Base-by-base conservation (phyloP, 35 echinoderm and acorn worm species). In the Stichopus chloronotus region DNA sequence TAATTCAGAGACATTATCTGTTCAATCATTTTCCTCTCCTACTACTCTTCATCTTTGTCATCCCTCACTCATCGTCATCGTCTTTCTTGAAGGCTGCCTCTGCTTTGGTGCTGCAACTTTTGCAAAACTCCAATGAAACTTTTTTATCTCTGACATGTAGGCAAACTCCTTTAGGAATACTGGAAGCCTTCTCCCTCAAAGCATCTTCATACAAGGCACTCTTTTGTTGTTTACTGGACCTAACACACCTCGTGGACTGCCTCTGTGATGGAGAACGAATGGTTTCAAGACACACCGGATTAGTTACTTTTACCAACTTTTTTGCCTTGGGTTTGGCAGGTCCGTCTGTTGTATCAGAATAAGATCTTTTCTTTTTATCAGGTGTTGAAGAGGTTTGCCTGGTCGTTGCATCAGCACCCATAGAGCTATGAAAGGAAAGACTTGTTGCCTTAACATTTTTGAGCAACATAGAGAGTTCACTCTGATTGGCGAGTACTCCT, bases 401-500 rank as follows among this genome's bases (percentile, higher is more conserved):
- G 23, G 19, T 5, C 13, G 55, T 16, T 54, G 88, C 10, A 14
- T 10, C 21, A 25, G 12, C 60, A 30, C 57, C 60, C 65, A 96
- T 76, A 19, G 95, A 94, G 17, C 83, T 90, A 58, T 96, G 93
- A 83, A 96, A 92, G 7, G 83, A 81, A 10, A 96, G 71, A 14
- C 93, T 93, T 9, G 95, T 94, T 23, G 88, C 93, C 23, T 92
- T 65, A 25, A 94, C 94, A 59, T 96, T 96, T 63, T 87, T 79
- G 11, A 96, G 72, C 55, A 96, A 61, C 13, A 59, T 20, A 6
- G 95, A 59, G 55, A 96, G 56, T 55, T 93, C 93, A 90, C 95
- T 96, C 61, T 96, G 95, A 58, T 96, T 96, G 56, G 95, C 93
- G 22, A 96, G 76, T 20, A 96, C 95, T 76, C 93, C 84, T 92